Evolutionary conservation across 2,113 vertebrate species (phyloP).

Genomic region (Hassar affinis): DNA sequence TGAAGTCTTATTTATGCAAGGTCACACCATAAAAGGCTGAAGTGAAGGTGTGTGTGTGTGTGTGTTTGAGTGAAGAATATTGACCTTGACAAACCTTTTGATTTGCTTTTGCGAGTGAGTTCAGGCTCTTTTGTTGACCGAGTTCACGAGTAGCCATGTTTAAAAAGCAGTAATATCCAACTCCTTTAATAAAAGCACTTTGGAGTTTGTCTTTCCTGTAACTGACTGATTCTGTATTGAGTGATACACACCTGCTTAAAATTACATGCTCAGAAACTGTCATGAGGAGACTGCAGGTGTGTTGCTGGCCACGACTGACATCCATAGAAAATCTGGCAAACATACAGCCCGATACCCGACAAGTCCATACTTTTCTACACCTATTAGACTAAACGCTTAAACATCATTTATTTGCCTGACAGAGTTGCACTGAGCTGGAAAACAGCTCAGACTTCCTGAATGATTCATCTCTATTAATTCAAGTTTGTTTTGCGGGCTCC

Average conservation of each 20-base stretch:
- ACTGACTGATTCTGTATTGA: neutral
- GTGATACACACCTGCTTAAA: conserved; percentile 40
- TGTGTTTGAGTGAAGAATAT: conserved; percentile 2
- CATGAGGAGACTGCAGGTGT: neutral
- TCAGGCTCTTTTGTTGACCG: conserved; percentile 40
- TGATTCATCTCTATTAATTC: conserved; percentile 62
- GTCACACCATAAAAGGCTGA: neutral
- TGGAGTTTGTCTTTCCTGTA: neutral
- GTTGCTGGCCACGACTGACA: neutral
- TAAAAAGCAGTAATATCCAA: conserved; percentile 31
- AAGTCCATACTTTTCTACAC: conserved; percentile 33
- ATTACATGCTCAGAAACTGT: conserved; percentile 33
- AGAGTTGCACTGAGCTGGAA: conserved; percentile 35
- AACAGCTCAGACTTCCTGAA: conserved; percentile 53
- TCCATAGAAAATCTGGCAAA: conserved; percentile 7
- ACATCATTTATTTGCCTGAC: conserved; percentile 36
- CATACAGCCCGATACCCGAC: conserved; percentile 20
- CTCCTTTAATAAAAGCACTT: conserved; percentile 27
- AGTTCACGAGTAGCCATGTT: conserved; percentile 17
- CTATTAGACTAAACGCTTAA: conserved; percentile 34
- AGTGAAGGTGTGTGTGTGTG: neutral
- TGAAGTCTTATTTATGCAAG: conserved; percentile 17
- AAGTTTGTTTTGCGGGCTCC: conserved; percentile 43
- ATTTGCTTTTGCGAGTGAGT: conserved; percentile 30
- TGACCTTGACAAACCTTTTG: conserved; percentile 29